Evolutionary conservation across 2,888 invertebrate species (phyloP).

Genomic region (Neocrepidodera transversa): DNA sequence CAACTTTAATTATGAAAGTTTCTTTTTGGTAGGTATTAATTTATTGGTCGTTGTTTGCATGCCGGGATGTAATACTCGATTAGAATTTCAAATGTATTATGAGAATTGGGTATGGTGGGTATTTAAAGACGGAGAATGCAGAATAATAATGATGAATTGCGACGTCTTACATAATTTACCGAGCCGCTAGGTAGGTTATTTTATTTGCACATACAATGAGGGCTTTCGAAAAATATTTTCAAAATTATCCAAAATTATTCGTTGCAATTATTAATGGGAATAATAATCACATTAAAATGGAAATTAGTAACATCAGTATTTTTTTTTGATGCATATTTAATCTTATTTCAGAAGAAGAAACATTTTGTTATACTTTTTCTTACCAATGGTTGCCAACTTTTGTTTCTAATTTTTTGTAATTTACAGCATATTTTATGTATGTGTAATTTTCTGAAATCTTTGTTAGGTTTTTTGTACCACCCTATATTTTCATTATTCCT

Average conservation of each 20-base stretch:
- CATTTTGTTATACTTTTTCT: too few species aligned
- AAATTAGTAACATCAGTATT: too few species aligned
- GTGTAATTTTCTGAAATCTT: too few species aligned
- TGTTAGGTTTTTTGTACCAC: too few species aligned
- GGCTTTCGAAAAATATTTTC: not conserved
- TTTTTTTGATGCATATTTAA: too few species aligned
- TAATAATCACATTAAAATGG: too few species aligned
- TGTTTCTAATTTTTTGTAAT: too few species aligned
- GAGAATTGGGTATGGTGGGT: conserved; percentile 32
- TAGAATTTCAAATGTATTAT: conserved; percentile 32
- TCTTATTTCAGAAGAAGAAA: too few species aligned
- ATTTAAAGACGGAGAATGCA: conserved; percentile 28
- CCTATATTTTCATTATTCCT: too few species aligned
- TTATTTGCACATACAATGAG: not conserved
- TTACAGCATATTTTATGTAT: too few species aligned
- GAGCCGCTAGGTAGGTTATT: not conserved
- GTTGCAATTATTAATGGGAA: not conserved
- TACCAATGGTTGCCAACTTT: too few species aligned
- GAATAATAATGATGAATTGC: conserved; percentile 27
- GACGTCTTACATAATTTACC: not conserved
- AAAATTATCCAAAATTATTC: not conserved
- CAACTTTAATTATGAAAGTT: conserved; percentile 21
- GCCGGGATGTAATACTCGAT: conserved; percentile 27
- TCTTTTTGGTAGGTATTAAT: conserved; percentile 19
- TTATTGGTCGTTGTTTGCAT: conserved; percentile 20